Conservation (phyloP, 2,113 vertebrate species). For the Syngnathus typhle region DNA sequence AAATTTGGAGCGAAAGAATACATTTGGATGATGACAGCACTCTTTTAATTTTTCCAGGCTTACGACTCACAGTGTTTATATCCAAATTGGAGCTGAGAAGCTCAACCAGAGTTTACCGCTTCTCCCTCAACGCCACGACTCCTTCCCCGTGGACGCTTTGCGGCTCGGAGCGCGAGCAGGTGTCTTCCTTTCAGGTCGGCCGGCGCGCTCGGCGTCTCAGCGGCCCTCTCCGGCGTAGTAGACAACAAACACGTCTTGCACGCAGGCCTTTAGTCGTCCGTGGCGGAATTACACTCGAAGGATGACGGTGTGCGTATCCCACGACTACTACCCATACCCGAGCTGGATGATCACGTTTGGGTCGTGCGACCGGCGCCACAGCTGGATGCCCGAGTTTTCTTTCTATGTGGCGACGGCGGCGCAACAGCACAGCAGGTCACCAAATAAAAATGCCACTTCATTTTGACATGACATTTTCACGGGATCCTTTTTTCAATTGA, state of each 20-base stretch:
- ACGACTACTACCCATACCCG: slow-evolving; percentile 82
- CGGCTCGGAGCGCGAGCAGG: slow-evolving; percentile 75
- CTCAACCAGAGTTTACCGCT: slow-evolving; percentile 79
- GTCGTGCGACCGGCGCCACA: slow-evolving; percentile 80
- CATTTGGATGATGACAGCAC: neutral
- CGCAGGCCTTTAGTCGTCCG: slow-evolving; percentile 87
- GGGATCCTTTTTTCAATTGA: slow-evolving; percentile 27
- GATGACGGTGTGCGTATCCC: slow-evolving; percentile 95
- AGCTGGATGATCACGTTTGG: slow-evolving; percentile 91
- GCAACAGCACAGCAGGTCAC: slow-evolving; percentile 81
- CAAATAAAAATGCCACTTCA: neutral
- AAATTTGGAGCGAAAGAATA: too few relatives aligned
- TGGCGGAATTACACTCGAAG: slow-evolving; percentile 90
- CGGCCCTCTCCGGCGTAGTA: too few relatives aligned
- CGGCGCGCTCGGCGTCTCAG: slow-evolving; percentile 27
- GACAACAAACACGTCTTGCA: slow-evolving; percentile 17
- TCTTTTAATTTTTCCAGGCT: slow-evolving; percentile 63
- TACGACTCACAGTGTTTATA: slow-evolving; percentile 81
- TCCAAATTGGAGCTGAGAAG: slow-evolving; percentile 78
- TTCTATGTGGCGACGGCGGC: slow-evolving; percentile 83
- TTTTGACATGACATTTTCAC: slow-evolving; percentile 4
- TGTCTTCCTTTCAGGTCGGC: slow-evolving; percentile 90
- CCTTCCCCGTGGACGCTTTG: slow-evolving; percentile 81
- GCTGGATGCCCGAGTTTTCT: slow-evolving; percentile 90
- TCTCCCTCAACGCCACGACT: slow-evolving; percentile 82